Base-by-base conservation (phyloP, 2,113 vertebrate species). In the human (Homo sapiens) region DNA sequence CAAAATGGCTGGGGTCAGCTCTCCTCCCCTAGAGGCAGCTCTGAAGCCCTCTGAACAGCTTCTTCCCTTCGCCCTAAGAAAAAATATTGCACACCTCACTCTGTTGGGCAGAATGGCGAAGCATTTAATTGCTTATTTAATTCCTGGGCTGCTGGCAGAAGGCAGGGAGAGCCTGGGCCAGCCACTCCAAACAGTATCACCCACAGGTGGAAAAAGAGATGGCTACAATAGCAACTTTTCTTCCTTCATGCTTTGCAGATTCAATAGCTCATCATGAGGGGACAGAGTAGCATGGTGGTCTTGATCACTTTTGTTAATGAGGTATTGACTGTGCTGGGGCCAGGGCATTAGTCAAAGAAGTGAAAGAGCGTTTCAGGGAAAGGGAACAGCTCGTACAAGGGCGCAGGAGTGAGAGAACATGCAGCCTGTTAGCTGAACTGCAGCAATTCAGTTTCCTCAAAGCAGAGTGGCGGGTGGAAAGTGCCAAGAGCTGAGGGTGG, bases 331-430 rank as follows among this genome's bases (percentile, higher is more conserved):
- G 16, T 16, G 78, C 5, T 0, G 12, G 61, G 61, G 27, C 57
- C 2, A 43, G 25, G 5, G 27, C 1, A 0, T 17, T 16, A 18
- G 38, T 20, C 14, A 82, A 43, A 52, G 25, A 20, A n/a, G 0
- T 25, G 48, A 73, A 35, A 85, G 40, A 38, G 40, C 22, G 3
- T 50, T 82, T 50, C 73, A 50, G 76, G 18, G 23, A 90, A 30
- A 40, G 6, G 75, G n/a, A 52, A 84, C 6, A 59, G 66, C 30
- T 11, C 23, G 52, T 20, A 22, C 22, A 45, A 83, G 43, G 20
- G 20, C 1, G 8, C 27, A 48, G 8, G 73, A 57, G 8, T 10
- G 50, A 18, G 13, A 59, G 38, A 38, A 20, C 0, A 4, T 0
- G 1, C 1, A 9, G n/a, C 59, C 68, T 30, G 14, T 10, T 4